These are phyloP conservation scores for Sinocyclocheilus grahami DNA, from an alignment of 2,113 vertebrate species.

Conservation along the genomic window DNA sequence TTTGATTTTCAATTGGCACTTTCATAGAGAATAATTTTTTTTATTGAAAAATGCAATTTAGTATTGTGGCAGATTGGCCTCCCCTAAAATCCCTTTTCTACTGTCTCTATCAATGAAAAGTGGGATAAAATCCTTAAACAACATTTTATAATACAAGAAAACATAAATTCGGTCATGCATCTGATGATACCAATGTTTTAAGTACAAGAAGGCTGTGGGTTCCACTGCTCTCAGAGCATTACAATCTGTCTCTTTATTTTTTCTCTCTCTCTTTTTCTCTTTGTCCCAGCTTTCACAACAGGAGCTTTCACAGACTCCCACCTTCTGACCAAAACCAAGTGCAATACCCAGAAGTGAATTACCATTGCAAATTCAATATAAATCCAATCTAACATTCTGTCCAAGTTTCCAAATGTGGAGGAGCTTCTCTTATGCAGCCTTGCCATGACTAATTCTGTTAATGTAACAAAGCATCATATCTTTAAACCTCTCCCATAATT, in stretches of 20 bases:
- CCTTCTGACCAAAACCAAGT: constrained; percentile 64
- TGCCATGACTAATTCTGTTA: constrained; percentile 72
- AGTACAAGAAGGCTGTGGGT: neutral
- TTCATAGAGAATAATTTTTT: no score
- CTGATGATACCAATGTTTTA: neutral
- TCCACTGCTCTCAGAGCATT: constrained; percentile 6
- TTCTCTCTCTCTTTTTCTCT: constrained; percentile 58
- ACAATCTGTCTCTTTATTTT: neutral
- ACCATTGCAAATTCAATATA: constrained; percentile 69
- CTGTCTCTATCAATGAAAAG: neutral
- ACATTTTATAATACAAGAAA: neutral
- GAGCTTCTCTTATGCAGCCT: constrained; percentile 52
- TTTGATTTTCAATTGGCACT: neutral
- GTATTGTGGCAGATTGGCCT: neutral
- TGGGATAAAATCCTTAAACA: neutral
- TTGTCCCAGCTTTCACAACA: constrained; percentile 40
- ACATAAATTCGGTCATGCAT: neutral
- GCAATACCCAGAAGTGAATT: constrained; percentile 70
- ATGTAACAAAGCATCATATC: constrained; percentile 71
- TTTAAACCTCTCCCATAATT: constrained; percentile 40
- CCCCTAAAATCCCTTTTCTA: neutral
- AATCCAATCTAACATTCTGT: constrained; percentile 67
- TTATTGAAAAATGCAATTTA: no score
- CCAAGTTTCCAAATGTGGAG: constrained; percentile 71
- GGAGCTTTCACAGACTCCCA: constrained; percentile 57